These are phyloP conservation scores for Enteromius anoplus DNA, from an alignment of 2,797 vertebrate species.

Conservation along the genomic window DNA sequence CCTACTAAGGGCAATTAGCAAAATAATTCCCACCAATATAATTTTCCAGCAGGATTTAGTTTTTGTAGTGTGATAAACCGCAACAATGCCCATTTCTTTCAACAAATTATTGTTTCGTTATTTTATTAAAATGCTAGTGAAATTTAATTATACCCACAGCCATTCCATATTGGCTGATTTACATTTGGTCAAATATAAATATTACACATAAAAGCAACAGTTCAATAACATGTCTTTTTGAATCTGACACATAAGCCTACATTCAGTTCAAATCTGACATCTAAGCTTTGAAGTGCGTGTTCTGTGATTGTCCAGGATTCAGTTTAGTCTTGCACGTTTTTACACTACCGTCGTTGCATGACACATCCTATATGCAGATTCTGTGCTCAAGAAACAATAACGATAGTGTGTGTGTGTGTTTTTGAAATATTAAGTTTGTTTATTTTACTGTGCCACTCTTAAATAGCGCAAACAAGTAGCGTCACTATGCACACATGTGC, in stretches of 20 bases:
- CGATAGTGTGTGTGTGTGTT: neutral
- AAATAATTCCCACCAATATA: slow-evolving; percentile 63
- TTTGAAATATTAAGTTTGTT: neutral
- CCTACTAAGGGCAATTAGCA: slow-evolving; percentile 65
- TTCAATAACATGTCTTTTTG: neutral
- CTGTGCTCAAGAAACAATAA: neutral
- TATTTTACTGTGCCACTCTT: neutral
- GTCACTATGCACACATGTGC: neutral
- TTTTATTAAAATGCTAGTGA: neutral
- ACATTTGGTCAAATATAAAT: neutral
- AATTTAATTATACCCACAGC: neutral
- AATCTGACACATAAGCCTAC: neutral
- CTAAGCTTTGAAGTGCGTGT: neutral
- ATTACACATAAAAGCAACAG: neutral
- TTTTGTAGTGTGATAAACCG: neutral
- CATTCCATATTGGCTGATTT: neutral
- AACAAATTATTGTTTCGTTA: neutral
- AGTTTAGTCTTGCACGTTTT: neutral
- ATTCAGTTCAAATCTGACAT: neutral
- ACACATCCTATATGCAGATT: neutral
- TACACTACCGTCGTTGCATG: neutral
- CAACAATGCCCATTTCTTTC: neutral
- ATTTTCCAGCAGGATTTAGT: slow-evolving; percentile 31
- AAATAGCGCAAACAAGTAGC: no score
- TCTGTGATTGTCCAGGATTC: neutral